Evolutionary conservation across 2,797 vertebrate species (phyloP).

Genomic region (Muraenolepis orangiensis): DNA sequence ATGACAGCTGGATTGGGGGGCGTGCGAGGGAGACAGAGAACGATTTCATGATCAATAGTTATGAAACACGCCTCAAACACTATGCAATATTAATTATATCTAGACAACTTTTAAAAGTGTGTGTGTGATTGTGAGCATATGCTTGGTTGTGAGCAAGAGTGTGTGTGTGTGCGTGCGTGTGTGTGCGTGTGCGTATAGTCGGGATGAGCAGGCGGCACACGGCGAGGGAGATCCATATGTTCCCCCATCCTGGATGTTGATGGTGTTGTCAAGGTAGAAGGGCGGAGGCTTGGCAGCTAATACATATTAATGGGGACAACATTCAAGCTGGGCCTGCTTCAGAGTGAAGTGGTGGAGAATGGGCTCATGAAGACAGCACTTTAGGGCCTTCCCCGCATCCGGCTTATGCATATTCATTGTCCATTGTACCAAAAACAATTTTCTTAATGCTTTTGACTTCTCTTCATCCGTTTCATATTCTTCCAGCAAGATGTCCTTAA

Average conservation of each 20-base stretch:
- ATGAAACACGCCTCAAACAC: neutral
- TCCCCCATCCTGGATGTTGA: constrained; percentile 60
- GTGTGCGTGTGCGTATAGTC: neutral
- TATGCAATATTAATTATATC: neutral
- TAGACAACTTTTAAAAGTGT: constrained; percentile 11
- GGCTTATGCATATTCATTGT: constrained; percentile 70
- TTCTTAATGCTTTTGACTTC: constrained; percentile 57
- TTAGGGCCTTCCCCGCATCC: constrained; percentile 63
- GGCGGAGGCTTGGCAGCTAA: constrained; percentile 61
- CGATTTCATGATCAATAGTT: neutral
- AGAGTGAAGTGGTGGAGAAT: constrained; percentile 67
- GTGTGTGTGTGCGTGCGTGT: constrained; percentile 1
- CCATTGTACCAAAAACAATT: constrained; percentile 73
- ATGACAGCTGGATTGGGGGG: neutral
- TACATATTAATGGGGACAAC: constrained; percentile 70
- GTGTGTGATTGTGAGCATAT: constrained; percentile 34
- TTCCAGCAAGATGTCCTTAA: constrained; percentile 24
- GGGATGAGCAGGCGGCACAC: constrained; percentile 13
- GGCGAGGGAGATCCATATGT: constrained; percentile 49
- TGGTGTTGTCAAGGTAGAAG: constrained; percentile 69
- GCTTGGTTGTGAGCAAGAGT: neutral
- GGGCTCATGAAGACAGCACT: constrained; percentile 67
- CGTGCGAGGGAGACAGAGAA: neutral
- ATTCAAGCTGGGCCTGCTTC: constrained; percentile 64
- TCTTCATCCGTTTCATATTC: constrained; percentile 55